Percentiles rank a stretch among this genome's conserved stretches.
These are phyloP conservation scores for Periparus ater DNA, from an alignment of 2,797 vertebrate genomes.

Conservation along the genomic window DNA sequence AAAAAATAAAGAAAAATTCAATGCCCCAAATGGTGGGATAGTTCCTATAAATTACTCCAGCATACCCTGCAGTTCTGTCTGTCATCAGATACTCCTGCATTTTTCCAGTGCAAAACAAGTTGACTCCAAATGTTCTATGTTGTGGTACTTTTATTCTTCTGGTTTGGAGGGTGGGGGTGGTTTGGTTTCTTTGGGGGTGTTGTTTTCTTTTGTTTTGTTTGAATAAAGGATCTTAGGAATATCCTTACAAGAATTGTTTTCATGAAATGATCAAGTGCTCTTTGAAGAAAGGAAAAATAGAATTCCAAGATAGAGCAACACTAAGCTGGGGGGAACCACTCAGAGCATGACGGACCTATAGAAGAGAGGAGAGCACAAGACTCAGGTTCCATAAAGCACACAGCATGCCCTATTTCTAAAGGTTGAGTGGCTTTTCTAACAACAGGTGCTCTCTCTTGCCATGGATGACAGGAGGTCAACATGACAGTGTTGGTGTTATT, in stretches of 20 bases:
- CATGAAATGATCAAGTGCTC: background rate
- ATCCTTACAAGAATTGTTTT: background rate
- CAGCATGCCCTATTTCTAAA: background rate
- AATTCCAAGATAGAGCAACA: background rate
- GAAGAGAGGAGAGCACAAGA: background rate
- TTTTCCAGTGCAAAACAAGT: background rate
- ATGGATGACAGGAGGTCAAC: background rate
- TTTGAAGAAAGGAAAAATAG: background rate
- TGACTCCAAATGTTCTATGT: background rate
- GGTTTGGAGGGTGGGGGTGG: background rate
- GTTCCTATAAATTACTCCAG: background rate
- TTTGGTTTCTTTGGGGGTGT: background rate
- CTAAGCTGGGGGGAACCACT: background rate
- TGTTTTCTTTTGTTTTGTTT: background rate
- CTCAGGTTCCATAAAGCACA: background rate
- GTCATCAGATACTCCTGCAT: background rate
- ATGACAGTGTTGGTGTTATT: background rate
- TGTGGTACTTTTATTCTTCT: background rate
- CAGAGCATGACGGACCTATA: background rate
- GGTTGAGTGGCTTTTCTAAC: background rate
- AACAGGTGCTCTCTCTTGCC: background rate
- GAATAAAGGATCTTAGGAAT: background rate
- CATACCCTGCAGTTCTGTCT: background rate
- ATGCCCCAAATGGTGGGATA: rapidly evolving
- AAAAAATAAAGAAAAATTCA: background rate